These are phyloP conservation scores for Cherax destructor DNA, from an alignment of 1,140 invertebrate genomes.

Conservation along the genomic window DNA sequence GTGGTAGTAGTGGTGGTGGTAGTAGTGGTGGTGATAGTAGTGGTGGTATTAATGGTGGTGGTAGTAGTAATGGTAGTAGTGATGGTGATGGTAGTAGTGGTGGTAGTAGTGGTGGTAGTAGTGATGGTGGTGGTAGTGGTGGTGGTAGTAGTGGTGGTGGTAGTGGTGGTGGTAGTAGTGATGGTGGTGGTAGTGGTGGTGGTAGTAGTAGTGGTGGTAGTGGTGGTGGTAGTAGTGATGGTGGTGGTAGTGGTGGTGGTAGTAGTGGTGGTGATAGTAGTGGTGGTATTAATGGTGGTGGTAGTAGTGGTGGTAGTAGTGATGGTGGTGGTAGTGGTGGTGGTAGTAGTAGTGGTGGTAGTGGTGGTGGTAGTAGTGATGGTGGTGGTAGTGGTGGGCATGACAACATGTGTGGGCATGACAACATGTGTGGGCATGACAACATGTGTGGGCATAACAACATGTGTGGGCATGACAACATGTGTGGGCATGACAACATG, in stretches of 20 bases:
- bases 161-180: background rate
- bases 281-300: background rate
- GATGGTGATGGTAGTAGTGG: background rate
- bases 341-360: too few relatives aligned
- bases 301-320: too few relatives aligned
- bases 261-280: background rate
- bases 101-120: background rate
- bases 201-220: background rate
- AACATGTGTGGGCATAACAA: too few relatives aligned
- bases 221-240: background rate
- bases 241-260: background rate
- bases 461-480: too few relatives aligned
- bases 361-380: too few relatives aligned
- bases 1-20: slow-evolving; percentile 2
- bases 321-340: too few relatives aligned
- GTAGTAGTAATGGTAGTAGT: background rate
- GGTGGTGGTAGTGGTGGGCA: too few relatives aligned
- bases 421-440: too few relatives aligned
- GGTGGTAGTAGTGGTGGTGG: background rate
- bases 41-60: background rate
- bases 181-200: background rate
- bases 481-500: too few relatives aligned
- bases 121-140: background rate
- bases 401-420: too few relatives aligned
- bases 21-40: background rate